These are phyloP conservation scores for Lerista edwardsae DNA, from an alignment of 2,797 vertebrate genomes.

Conservation along the genomic window DNA sequence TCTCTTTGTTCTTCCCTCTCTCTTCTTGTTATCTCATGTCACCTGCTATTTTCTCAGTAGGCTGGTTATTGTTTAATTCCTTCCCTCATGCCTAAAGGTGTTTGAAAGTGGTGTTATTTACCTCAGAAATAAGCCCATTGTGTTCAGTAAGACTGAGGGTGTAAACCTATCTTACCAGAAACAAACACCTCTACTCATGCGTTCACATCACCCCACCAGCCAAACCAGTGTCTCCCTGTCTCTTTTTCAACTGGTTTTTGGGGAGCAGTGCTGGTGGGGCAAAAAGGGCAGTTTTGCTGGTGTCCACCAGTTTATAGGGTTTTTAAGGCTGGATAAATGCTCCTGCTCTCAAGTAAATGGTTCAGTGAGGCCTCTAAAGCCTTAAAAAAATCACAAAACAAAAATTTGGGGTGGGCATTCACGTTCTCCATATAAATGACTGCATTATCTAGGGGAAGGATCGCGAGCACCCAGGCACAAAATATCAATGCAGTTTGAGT, in stretches of 20 bases:
- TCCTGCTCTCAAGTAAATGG: neutral
- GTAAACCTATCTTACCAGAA: no score
- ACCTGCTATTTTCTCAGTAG: slow-evolving; percentile 10
- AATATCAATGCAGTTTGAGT: neutral
- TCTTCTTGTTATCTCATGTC: neutral
- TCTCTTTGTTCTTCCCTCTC: neutral
- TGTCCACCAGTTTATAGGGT: no score
- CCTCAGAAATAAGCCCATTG: no score
- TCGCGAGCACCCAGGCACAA: neutral
- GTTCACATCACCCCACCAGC: neutral
- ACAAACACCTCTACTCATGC: no score
- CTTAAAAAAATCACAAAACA: neutral
- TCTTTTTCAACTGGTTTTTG: neutral
- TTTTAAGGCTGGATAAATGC: neutral
- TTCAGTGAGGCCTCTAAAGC: neutral
- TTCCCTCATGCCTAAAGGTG: no score
- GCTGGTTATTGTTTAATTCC: neutral
- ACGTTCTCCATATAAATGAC: neutral
- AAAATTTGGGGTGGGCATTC: no score
- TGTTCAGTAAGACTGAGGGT: no score
- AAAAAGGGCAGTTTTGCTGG: neutral
- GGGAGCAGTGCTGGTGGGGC: neutral
- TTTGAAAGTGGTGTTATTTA: no score
- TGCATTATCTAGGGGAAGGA: neutral
- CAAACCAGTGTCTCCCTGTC: neutral